These are phyloP conservation scores for Amazona vittata DNA, from an alignment of 2,113 vertebrate genomes.

Conservation along the genomic window DNA sequence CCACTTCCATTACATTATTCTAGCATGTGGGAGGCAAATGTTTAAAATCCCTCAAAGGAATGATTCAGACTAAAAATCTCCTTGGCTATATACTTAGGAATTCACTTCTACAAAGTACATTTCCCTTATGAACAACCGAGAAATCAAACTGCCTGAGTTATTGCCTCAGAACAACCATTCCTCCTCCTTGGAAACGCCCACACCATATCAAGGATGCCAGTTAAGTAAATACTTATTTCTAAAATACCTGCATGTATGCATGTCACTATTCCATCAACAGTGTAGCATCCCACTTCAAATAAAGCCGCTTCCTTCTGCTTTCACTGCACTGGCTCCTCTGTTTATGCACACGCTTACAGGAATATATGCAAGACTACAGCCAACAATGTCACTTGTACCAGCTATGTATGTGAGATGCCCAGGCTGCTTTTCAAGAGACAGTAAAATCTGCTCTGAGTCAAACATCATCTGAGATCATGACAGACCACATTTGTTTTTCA, in stretches of 20 bases:
- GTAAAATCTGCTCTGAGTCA: neutral
- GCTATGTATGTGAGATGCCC: neutral
- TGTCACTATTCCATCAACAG: neutral
- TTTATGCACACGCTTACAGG: neutral
- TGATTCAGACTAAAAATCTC: constrained; percentile 49
- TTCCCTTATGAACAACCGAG: neutral
- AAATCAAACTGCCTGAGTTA: constrained; percentile 41
- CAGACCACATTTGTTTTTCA: neutral
- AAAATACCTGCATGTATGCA: neutral
- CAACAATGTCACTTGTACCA: neutral
- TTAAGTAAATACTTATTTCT: neutral
- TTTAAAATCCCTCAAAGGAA: constrained; percentile 56
- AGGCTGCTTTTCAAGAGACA: neutral
- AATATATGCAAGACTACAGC: neutral
- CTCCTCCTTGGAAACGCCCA: neutral
- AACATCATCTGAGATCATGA: neutral
- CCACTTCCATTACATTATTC: constrained; percentile 11
- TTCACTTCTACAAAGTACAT: constrained; percentile 28
- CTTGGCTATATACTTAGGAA: constrained; percentile 41
- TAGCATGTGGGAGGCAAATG: constrained; percentile 57
- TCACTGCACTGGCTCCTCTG: neutral
- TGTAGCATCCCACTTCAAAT: neutral
- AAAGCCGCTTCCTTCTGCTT: neutral
- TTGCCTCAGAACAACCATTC: neutral
- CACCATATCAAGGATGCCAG: neutral